Conservation (phyloP, 1,140 invertebrate genomes). For the Lucilia cuprina region DNA sequence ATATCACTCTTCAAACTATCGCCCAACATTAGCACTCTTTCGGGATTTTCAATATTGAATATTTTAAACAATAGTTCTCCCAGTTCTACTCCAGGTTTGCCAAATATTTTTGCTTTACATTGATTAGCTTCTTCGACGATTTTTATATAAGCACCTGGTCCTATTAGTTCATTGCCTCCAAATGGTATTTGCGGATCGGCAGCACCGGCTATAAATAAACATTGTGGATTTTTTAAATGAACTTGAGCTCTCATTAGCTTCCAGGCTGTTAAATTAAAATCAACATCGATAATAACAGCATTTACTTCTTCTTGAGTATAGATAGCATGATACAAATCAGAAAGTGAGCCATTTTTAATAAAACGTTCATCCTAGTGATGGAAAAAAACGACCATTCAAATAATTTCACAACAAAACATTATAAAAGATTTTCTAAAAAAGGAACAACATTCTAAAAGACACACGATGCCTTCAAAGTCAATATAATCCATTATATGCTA, state of each 20-base stretch:
- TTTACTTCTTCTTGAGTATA: constrained; percentile 60
- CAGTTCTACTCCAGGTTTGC: constrained; percentile 66
- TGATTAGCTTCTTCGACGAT: constrained; percentile 62
- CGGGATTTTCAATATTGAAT: constrained; percentile 62
- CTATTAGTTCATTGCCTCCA: constrained; percentile 57
- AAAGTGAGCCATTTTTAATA: constrained; percentile 43
- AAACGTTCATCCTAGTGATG: constrained; percentile 17
- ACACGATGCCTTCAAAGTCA: no score
- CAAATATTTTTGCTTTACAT: constrained; percentile 63
- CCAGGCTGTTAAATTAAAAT: constrained; percentile 61
- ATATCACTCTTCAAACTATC: constrained; percentile 69
- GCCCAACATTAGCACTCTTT: constrained; percentile 68
- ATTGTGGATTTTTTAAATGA: constrained; percentile 60
- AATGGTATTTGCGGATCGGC: constrained; percentile 64
- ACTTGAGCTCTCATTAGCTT: constrained; percentile 62
- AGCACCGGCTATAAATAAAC: constrained; percentile 61
- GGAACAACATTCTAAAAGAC: no score
- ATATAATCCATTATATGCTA: no score
- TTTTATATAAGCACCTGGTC: constrained; percentile 65
- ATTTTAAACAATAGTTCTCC: constrained; percentile 58
- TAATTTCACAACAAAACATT: no score
- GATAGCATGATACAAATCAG: constrained; percentile 54
- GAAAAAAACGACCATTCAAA: no score
- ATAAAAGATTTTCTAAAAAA: no score
- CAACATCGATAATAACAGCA: constrained; percentile 64